A percentile compares a stretch with the other conserved stretches of the same genome.
Conservation (phyloP, 2,888 invertebrate species). For the Orchesellides sinensis region DNA sequence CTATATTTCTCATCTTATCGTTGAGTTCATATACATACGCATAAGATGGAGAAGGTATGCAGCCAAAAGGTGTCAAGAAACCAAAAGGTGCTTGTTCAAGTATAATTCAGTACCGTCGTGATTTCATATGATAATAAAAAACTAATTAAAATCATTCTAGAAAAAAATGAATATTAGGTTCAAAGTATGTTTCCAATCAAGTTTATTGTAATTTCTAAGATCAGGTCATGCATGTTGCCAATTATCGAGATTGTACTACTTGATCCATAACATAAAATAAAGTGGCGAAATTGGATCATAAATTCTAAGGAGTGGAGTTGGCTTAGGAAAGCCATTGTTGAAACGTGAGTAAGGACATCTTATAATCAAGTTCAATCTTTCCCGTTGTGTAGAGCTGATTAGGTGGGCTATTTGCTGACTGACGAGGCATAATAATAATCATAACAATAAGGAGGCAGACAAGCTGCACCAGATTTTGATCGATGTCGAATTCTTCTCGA, state of each 20-base stretch:
- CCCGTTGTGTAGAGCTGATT: constrained; percentile 6
- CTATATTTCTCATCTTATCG: too few species aligned
- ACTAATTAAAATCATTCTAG: too few species aligned
- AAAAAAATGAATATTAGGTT: too few species aligned
- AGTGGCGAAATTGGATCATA: neutral
- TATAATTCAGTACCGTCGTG: too few species aligned
- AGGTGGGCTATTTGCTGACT: constrained; percentile 21
- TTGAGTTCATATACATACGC: too few species aligned
- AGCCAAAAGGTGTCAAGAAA: too few species aligned
- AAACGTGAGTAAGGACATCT: neutral
- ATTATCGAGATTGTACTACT: constrained; percentile 9
- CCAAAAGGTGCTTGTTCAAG: too few species aligned
- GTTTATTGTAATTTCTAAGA: constrained; percentile 14
- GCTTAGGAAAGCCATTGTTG: neutral
- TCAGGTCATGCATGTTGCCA: constrained; percentile 16
- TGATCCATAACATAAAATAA: neutral
- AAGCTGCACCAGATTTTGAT: constrained; percentile 19
- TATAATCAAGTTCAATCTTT: neutral
- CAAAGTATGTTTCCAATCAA: too few species aligned
- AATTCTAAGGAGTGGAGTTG: neutral
- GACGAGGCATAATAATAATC: neutral
- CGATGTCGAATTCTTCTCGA: neutral
- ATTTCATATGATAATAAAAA: too few species aligned
- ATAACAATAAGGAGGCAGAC: constrained; percentile 21
- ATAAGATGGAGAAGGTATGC: too few species aligned